phyloP scores from a whole-genome alignment of 23 tunicate species.

The Ciona savignyi region DNA sequence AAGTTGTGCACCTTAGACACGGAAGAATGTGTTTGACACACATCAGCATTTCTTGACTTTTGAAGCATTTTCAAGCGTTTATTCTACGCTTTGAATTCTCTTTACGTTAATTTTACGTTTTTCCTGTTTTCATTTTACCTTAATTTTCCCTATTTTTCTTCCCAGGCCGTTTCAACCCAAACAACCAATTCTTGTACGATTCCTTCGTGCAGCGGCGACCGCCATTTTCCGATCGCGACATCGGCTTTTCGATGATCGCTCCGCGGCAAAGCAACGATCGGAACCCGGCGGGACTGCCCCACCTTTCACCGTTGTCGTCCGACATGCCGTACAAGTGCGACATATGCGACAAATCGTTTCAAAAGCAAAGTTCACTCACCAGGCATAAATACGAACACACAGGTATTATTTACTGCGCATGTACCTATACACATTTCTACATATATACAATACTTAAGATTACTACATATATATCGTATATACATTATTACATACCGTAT shows the following conservation, averaged over 20 bases:
- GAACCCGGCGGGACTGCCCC: not conserved
- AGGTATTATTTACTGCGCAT: no score
- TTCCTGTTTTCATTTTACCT: no score
- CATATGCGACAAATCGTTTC: constrained; percentile 77
- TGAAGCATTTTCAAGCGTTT: no score
- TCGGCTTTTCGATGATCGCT: constrained; percentile 9
- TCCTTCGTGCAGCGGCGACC: constrained; percentile 35
- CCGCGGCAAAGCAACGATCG: not conserved
- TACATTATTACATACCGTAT: no score
- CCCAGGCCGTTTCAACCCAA: constrained; percentile 20
- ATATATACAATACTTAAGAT: no score
- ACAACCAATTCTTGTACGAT: constrained; percentile 28
- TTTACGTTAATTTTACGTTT: no score
- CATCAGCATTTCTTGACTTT: no score
- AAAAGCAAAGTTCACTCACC: constrained; percentile 84
- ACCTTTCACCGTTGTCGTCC: constrained; percentile 2
- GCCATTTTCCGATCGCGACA: constrained; percentile 15
- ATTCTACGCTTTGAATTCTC: no score
- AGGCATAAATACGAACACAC: constrained; percentile 92
- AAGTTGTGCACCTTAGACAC: no score
- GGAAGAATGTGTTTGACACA: no score
- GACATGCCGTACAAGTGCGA: constrained; percentile 74
- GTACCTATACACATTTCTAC: no score
- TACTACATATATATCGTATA: no score
- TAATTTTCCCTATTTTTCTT: not conserved